Base-by-base conservation (phyloP, 2,888 invertebrate genomes). In the Macrophya annulata region DNA sequence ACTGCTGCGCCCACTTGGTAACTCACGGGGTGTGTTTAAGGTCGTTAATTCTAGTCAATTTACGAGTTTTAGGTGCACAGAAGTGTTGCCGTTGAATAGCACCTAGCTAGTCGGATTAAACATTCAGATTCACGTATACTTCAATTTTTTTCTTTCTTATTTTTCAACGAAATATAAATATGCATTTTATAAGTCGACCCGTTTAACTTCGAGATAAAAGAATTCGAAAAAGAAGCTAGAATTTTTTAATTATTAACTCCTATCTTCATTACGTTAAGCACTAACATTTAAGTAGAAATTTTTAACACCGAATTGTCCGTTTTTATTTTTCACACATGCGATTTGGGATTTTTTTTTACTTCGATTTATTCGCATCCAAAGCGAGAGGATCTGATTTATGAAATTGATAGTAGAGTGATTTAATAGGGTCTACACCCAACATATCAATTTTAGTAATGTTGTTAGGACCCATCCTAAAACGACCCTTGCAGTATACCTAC, bases 1-100 rank as follows among this genome's bases (percentile, higher is more conserved):
- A 77, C 74, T 45, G 74, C 74, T 74, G 51, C 45, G 55, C 17
- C 77, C 77, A 77, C 77, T 77, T 77, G 77, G 55, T 77, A 77
- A 77, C 72, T 74, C 72, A 74, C 72, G 72, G 72, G 72, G 72
- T 74, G 72, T 74, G 72, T 74, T 74, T 74, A n/a, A 74, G 72
- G 72, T 43, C 72, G 72, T 74, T 77, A 77, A 77, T 77, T 77
- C 55, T 77, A 77, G 51, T 43, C 31, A 77, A 77, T 55, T 77
- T 77, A 77, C 77, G 77, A 25, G 51, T 55, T 31, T 55, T 25
- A 77, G 55, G 31, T 51, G 51, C 55, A 51, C 77, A 31, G 77
- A 55, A 77, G 31, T 77, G 77, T 77, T 77, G 17, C 77, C 72
- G 72, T 74, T 43, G 45, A 45, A 43, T 45, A 40, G 72, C 43